A percentile compares a stretch with the other conserved stretches of the same genome.
phyloP scores from a whole-genome alignment of 2,888 invertebrate species.

The Octonoba sinensis region DNA sequence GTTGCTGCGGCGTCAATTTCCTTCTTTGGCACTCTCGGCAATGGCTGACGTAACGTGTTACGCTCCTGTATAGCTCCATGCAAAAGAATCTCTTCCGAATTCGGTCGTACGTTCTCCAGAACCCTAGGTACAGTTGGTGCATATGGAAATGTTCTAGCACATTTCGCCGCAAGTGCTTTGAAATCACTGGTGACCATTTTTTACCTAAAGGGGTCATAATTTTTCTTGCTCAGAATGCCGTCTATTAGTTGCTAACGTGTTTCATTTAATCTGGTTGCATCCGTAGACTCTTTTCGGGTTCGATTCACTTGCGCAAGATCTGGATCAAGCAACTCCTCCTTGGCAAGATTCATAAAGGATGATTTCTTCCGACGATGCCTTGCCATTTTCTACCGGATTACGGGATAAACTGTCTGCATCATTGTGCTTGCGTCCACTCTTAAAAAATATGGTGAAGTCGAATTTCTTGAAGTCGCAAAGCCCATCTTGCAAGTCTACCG shows the following conservation, averaged over 20 bases:
- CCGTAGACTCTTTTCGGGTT: no score
- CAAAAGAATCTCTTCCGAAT: slow-evolving; percentile 25
- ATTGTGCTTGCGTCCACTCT: not conserved
- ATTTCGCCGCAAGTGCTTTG: slow-evolving; percentile 10
- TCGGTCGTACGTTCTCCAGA: slow-evolving; percentile 9
- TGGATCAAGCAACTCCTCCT: no score
- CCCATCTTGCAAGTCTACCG: slow-evolving; percentile 72
- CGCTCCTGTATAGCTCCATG: slow-evolving; percentile 8
- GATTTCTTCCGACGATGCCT: not conserved
- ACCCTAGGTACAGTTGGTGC: slow-evolving; percentile 40
- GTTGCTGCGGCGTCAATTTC: slow-evolving; percentile 13
- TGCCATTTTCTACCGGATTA: not conserved
- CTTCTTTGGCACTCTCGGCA: slow-evolving; percentile 35
- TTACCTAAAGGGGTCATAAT: not conserved
- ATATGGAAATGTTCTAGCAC: slow-evolving; percentile 62
- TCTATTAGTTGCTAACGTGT: slow-evolving; percentile 60
- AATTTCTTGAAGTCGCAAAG: slow-evolving; percentile 66
- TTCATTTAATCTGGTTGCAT: not conserved
- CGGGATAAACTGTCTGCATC: not conserved
- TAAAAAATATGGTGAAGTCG: not conserved
- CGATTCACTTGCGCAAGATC: no score
- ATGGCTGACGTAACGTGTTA: slow-evolving; percentile 29
- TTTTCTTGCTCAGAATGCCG: slow-evolving; percentile 69
- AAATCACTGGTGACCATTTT: not conserved
- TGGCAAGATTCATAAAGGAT: not conserved